A percentile compares a stretch with the other conserved stretches of the same genome.
Evolutionary conservation across 2,113 vertebrate species (phyloP).

Genomic region (Pedetes capensis): DNA sequence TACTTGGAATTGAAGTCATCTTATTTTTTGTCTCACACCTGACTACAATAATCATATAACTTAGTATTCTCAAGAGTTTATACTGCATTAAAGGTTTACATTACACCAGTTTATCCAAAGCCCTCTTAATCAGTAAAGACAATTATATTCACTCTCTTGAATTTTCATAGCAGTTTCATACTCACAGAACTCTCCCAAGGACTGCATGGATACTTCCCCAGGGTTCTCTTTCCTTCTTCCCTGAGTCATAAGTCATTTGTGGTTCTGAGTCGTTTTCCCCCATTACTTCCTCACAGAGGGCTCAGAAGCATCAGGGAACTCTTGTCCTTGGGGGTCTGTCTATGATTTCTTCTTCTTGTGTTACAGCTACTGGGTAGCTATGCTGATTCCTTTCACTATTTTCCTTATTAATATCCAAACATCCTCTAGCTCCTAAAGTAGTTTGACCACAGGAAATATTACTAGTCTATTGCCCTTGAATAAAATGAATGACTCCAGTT

Average conservation of each 20-base stretch:
- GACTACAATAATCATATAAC: background rate
- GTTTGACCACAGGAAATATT: no score
- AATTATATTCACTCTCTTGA: background rate
- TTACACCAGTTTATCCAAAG: background rate
- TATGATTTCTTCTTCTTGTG: no score
- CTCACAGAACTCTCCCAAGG: background rate
- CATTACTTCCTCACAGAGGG: background rate
- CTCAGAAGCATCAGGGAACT: no score
- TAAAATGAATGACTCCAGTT: no score
- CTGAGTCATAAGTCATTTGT: background rate
- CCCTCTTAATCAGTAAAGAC: background rate
- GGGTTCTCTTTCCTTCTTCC: background rate
- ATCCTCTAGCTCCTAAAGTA: no score
- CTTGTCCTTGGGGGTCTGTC: no score
- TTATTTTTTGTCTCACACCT: constrained; percentile 10
- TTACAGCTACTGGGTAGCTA: no score
- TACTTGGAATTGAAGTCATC: background rate
- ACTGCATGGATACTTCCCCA: background rate
- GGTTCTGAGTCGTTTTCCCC: background rate
- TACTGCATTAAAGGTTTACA: background rate
- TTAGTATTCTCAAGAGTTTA: background rate
- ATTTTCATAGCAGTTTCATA: background rate
- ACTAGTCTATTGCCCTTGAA: no score
- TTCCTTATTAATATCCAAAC: no score
- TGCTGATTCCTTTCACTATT: no score